Base-by-base conservation (phyloP, 2,113 vertebrate genomes). In the Isichthys henryi region DNA sequence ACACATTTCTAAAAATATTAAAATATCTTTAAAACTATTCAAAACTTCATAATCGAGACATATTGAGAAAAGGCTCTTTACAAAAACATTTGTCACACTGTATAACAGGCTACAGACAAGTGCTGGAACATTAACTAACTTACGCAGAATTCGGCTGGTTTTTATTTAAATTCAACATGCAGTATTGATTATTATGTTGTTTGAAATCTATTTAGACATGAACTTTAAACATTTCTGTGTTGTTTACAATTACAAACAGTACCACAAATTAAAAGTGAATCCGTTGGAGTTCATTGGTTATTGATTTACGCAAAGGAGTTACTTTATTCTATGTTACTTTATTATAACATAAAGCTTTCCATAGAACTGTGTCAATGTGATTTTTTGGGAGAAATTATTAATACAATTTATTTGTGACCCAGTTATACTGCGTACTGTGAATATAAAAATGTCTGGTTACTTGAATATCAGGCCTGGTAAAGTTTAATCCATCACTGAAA, bases 291-390 rank as follows among this genome's bases (percentile, higher is more conserved):
- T 45, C 13, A 88, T 17, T 58, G 80, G 39, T 56, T 46, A 58
- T 56, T 85, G 50, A 74, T 27, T 48, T 58, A 46, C 56, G 80
- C 93, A 93, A 94, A 48, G 35, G 95, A 92, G 93, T 94, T 90
- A 93, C 90, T 94, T 93, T 93, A 94, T 95, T 95, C 93, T 93
- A 94, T 93, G 93, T 93, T 94, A 95, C 94, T 95, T 95, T 95
- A 95, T 95, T 95, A 95, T 92, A 95, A 95, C 94, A 95, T 95
- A 95, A 95, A 95, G 94, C 93, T 93, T 93, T 93, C 39, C 92
- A 95, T 94, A 95, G 94, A 95, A 94, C 94, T 90, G 93, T 89
- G 93, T 95, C 94, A 90, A 90, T 88, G 87, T 45, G 90, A 91
- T 91, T 88, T 90, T 90, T 90, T 80, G 88, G 87, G 23, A 49